phyloP scores from a whole-genome alignment of 2,113 vertebrate species.

The Prunella fulvescens region DNA sequence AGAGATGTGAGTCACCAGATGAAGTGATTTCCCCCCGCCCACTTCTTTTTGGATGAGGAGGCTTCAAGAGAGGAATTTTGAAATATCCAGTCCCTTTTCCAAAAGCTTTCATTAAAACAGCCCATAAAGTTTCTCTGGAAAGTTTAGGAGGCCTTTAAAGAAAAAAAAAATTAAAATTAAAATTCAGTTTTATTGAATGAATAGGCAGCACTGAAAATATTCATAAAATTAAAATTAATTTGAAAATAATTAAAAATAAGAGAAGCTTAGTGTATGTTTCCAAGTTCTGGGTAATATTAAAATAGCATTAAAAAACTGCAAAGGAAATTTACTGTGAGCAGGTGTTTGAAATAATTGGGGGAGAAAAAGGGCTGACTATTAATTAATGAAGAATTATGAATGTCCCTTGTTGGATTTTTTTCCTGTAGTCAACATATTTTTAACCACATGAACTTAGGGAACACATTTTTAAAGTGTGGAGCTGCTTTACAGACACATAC shows the following conservation, averaged over 20 bases:
- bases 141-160: conserved; percentile 55
- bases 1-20: not conserved
- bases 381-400: conserved; percentile 71
- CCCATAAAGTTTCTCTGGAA: conserved; percentile 65
- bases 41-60: not conserved
- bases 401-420: conserved; percentile 45
- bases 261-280: conserved; percentile 53
- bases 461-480: conserved; percentile 13
- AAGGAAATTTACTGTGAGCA: conserved; percentile 75
- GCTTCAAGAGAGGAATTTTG: conserved; percentile 24
- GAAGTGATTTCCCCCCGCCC: not conserved
- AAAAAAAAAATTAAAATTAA: conserved; percentile 53
- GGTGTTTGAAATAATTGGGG: conserved; percentile 72
- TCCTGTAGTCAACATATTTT: conserved; percentile 51
- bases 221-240: conserved; percentile 77
- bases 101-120: conserved; percentile 64
- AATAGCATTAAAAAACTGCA: conserved; percentile 58
- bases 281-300: conserved; percentile 67
- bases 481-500: conserved; percentile 23
- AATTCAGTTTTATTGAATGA: conserved; percentile 73
- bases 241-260: conserved; percentile 78
- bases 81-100: conserved; percentile 14
- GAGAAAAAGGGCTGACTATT: conserved; percentile 49
- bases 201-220: conserved; percentile 63
- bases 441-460: conserved; percentile 32